phyloP scores from a whole-genome alignment of 2,888 invertebrate genomes.

The Noctua janthina region DNA sequence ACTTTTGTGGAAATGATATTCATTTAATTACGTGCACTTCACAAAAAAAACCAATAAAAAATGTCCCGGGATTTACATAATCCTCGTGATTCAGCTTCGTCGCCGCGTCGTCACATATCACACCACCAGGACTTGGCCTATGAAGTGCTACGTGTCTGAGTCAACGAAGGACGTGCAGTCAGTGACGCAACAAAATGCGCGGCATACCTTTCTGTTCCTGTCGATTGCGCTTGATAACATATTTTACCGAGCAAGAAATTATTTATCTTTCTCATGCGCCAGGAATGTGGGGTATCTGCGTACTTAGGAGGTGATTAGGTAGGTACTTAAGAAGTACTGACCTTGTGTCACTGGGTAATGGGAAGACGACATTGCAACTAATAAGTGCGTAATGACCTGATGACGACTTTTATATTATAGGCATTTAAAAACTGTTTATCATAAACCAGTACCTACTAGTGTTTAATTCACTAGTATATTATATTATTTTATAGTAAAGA shows the following conservation, averaged over 20 bases:
- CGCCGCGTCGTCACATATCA: slow-evolving; percentile 66
- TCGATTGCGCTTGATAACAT: slow-evolving; percentile 58
- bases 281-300: slow-evolving; percentile 53
- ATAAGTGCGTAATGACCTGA: neutral
- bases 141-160: slow-evolving; percentile 61
- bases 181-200: slow-evolving; percentile 69
- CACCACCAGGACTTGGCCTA: slow-evolving; percentile 64
- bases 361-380: neutral
- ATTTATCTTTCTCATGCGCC: slow-evolving; percentile 54
- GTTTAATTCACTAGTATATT: neutral
- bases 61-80: slow-evolving; percentile 18
- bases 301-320: slow-evolving; percentile 11
- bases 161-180: slow-evolving; percentile 65
- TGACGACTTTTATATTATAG: neutral
- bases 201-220: slow-evolving; percentile 71
- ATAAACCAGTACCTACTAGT: neutral
- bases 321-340: slow-evolving; percentile 11
- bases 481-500: neutral
- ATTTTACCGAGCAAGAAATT: slow-evolving; percentile 45
- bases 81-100: slow-evolving; percentile 33
- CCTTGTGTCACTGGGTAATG: neutral
- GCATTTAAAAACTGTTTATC: neutral
- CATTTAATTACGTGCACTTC: neutral
- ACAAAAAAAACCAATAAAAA: neutral
- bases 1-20: slow-evolving; percentile 1